Base-by-base conservation (phyloP, 2,888 invertebrate species). In the Trileptium ribeirensis region DNA sequence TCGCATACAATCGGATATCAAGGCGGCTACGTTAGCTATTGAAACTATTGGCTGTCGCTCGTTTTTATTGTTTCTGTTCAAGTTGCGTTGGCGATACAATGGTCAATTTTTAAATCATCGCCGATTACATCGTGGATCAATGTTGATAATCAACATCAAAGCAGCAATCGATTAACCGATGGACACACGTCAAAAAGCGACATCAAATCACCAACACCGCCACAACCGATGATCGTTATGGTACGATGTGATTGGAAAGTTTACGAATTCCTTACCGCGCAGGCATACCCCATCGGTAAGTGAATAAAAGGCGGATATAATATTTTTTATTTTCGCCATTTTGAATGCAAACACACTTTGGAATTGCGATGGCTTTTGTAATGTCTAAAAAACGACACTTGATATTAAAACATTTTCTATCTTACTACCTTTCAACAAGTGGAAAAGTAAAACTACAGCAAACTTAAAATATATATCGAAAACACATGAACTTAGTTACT, bases 11-110 rank as follows among this genome's bases (percentile, higher is more conserved):
- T 87, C 33, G 84, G 85, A 29, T 24, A 36, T 2, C 75, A 67
- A 67, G 51, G 51, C 51, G 51, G 51, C 51, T 82, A 86, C 87
- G 84, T 86, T 29, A 80, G 79, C 77, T 87, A 85, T 84, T 87
- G 87, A 86, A 87, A 87, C 82, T 87, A 87, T 81, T 87, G 87
- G 87, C 85, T 86, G 77, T 84, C 87, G 33, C 82, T 87, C 34
- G 86, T 86, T 81, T 87, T 87, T 83, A 85, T 88, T 51, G 83
- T 87, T 37, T 85, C 85, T 39, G 87, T 88, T 24, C 87, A 87
- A 78, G 82, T 88, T 40, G 87, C 86, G 3, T 82, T 87, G 8
- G 84, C 84, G 34, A 31, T 81, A 15, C 81, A 81, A 33, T 80
- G 81, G 79, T 24, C 51, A 1, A 8, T 81, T n/a, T 24, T 64